Conservation (phyloP, 1,140 invertebrate genomes). For the Linepithema humile region DNA sequence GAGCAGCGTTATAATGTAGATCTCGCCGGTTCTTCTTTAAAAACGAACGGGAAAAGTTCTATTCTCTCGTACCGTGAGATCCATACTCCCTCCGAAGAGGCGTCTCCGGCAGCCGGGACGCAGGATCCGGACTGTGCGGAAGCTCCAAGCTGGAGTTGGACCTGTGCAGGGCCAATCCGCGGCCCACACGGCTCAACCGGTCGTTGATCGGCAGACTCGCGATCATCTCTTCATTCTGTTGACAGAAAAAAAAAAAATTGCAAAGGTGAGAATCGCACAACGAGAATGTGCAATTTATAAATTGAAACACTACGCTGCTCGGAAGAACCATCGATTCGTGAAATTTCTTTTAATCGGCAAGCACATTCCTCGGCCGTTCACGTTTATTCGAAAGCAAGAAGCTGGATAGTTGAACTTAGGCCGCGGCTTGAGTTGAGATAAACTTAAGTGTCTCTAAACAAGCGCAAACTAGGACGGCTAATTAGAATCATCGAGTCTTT, state of each 20-base stretch:
- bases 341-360: no score
- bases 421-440: slow-evolving; percentile 33
- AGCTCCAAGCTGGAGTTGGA: slow-evolving; percentile 90
- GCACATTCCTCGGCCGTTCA: background rate
- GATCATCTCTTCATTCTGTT: slow-evolving; percentile 84
- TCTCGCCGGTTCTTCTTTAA: no score
- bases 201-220: slow-evolving; percentile 81
- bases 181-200: slow-evolving; percentile 78
- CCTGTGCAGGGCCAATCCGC: slow-evolving; percentile 84
- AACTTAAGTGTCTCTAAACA: slow-evolving; percentile 59
- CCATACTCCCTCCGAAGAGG: slow-evolving; percentile 83
- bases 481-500: slow-evolving; percentile 68
- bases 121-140: slow-evolving; percentile 85
- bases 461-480: slow-evolving; percentile 68
- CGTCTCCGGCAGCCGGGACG: slow-evolving; percentile 79
- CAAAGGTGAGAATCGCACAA: background rate
- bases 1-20: no score
- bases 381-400: background rate
- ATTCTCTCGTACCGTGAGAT: slow-evolving; percentile 77
- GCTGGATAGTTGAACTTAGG: background rate
- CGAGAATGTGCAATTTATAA: no score
- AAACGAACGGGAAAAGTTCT: background rate
- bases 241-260: slow-evolving; percentile 23
- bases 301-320: no score
- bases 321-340: no score